Conservation (phyloP, 2,888 invertebrate species). For the Dryocosmus kuriphilus region DNA sequence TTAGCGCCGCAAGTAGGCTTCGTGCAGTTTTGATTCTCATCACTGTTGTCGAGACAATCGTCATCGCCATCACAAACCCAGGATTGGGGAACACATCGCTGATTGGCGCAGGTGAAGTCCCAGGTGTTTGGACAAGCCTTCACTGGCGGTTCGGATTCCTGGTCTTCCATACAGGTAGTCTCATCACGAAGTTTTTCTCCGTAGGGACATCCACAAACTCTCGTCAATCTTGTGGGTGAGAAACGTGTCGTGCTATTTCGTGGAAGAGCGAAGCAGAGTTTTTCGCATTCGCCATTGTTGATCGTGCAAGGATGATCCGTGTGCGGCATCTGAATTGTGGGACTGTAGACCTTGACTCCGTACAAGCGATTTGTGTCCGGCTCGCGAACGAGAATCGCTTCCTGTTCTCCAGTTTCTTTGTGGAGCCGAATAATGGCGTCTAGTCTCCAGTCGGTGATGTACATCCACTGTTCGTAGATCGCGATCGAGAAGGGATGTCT, state of each 20-base stretch:
- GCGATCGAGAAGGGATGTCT: conserved; percentile 95
- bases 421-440: conserved; percentile 95
- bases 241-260: conserved; percentile 76
- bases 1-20: conserved; percentile 93
- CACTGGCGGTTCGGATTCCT: conserved; percentile 90
- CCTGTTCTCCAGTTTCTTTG: conserved; percentile 92
- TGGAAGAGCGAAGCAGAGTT: conserved; percentile 96
- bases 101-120: conserved; percentile 96
- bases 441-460: conserved; percentile 97
- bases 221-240: conserved; percentile 79
- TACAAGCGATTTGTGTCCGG: conserved; percentile 94
- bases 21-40: conserved; percentile 96
- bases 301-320: conserved; percentile 88
- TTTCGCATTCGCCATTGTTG: conserved; percentile 94
- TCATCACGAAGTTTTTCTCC: conserved; percentile 89
- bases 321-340: conserved; percentile 85
- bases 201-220: conserved; percentile 94
- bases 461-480: conserved; percentile 93
- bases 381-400: conserved; percentile 91
- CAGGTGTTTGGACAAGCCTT: conserved; percentile 94
- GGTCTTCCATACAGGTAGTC: conserved; percentile 87
- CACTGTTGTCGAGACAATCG: conserved; percentile 96
- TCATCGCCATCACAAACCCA: conserved; percentile 98
- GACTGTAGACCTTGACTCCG: conserved; percentile 93
- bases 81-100: conserved; percentile 92